phyloP scores from a whole-genome alignment of 2,113 vertebrate species.

The Sterrhoptilus dennistouni region DNA sequence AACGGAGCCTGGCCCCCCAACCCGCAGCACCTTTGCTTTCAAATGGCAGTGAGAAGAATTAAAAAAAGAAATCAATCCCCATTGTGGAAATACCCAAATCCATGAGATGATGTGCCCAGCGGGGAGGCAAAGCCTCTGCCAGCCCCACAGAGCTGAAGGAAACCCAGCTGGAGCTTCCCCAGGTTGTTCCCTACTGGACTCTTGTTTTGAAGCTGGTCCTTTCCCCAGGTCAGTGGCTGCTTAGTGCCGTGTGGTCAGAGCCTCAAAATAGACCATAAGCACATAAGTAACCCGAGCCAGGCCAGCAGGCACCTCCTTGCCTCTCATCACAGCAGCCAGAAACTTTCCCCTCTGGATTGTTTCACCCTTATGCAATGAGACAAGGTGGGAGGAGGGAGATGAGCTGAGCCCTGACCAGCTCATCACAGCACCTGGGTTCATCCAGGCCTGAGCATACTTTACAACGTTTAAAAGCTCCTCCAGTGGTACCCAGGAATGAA shows the following conservation, averaged over 20 bases:
- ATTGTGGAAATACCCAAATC: not conserved
- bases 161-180: accelerated
- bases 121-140: not conserved
- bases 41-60: not conserved
- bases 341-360: not conserved
- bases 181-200: not conserved
- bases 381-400: not conserved
- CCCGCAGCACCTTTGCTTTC: not conserved
- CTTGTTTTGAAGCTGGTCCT: conserved; percentile 60
- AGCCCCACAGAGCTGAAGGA: accelerated
- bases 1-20: accelerated
- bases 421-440: not conserved
- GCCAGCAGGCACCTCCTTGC: not conserved
- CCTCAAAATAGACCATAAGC: conserved; percentile 73
- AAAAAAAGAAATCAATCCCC: not conserved
- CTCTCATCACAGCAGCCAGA: not conserved
- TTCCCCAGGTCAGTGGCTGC: conserved; percentile 46
- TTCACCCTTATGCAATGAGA: not conserved
- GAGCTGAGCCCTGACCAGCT: not conserved
- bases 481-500: not conserved
- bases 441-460: accelerated
- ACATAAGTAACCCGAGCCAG: conserved; percentile 52
- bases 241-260: not conserved
- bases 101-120: not conserved
- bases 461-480: not conserved